Evolutionary conservation across 2,797 vertebrate genomes (phyloP).

Genomic region (Anguilla pacifica): DNA sequence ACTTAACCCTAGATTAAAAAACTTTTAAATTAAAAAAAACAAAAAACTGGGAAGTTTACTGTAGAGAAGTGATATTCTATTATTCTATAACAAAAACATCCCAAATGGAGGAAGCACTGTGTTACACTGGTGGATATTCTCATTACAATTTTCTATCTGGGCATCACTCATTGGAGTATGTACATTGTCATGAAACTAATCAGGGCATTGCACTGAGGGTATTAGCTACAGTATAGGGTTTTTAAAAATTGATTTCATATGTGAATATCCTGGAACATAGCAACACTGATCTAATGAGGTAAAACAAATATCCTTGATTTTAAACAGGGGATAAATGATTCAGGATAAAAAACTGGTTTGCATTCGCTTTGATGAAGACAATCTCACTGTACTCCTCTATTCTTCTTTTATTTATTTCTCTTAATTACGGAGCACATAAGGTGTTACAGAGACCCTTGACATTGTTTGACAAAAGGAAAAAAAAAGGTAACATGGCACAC

Average conservation of each 20-base stretch:
- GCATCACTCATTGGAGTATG: background rate
- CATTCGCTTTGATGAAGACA: background rate
- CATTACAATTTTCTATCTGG: background rate
- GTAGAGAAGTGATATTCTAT: background rate
- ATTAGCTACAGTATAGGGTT: background rate
- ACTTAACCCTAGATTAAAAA: too few relatives aligned
- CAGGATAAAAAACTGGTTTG: background rate
- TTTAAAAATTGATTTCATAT: background rate
- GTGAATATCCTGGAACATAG: background rate
- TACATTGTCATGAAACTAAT: background rate
- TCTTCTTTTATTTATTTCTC: background rate
- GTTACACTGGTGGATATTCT: background rate
- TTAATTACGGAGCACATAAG: background rate
- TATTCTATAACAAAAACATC: background rate
- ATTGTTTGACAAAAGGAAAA: background rate
- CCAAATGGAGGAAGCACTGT: background rate
- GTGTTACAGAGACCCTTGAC: background rate
- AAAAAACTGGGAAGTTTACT: background rate
- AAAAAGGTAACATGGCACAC: background rate
- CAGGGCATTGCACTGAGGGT: background rate
- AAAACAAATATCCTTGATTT: background rate
- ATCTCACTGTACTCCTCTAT: background rate
- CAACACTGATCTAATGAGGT: background rate
- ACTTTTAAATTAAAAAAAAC: background rate
- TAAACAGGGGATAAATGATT: background rate